Evolutionary conservation across 2,113 vertebrate species (phyloP), one percentile per base, ranked within the genome.

Genomic region (Choloepus hoffmanni): DNA sequence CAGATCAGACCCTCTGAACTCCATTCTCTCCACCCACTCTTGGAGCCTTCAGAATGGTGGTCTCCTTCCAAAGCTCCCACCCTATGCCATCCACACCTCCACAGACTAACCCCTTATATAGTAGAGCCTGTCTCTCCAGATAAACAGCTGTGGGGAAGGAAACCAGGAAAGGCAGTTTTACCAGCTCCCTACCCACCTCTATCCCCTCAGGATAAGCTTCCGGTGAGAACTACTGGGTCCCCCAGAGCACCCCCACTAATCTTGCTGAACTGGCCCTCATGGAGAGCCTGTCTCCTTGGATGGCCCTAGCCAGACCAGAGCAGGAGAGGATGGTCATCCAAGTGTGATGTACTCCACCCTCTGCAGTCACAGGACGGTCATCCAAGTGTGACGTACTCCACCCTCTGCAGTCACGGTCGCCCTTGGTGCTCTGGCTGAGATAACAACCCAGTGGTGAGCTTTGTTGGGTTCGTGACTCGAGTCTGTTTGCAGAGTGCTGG

Each of bases 401-500:
- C 68, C 94, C 74, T 89, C 40, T 12, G 1, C n/a, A 7, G 87
- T 40, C 1, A 65, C 36, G 23, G 65, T 48, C 23, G 14, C 40
- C 62, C 87, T 40, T 7, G 0, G 24, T 4, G 24, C 65, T 2
- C 18, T 0, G 24, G 28, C 76, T n/a, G 5, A 7, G 50, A 14
- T 63, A 86, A 89, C 89, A 62, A 40, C 21, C 36, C 70, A 7
- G 74, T 95, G 28, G 76, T 81, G 93, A 5, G 4, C n/a, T 95
- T 65, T 16, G 9, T 15, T 85, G 19, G 87, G 97, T 97, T 97
- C 76, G 0, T 98, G 98, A 98, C 97, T 97, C 45, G 16, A 0
- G 68, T 60, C 72, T 98, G 92, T 98, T 98, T 98, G 97, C 97
- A 58, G 79, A 90, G 96, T 0, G 88, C 92, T 90, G 96, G 95